Conservation (phyloP, 2,888 invertebrate species). For the Caenorhabditis doughertyi region DNA sequence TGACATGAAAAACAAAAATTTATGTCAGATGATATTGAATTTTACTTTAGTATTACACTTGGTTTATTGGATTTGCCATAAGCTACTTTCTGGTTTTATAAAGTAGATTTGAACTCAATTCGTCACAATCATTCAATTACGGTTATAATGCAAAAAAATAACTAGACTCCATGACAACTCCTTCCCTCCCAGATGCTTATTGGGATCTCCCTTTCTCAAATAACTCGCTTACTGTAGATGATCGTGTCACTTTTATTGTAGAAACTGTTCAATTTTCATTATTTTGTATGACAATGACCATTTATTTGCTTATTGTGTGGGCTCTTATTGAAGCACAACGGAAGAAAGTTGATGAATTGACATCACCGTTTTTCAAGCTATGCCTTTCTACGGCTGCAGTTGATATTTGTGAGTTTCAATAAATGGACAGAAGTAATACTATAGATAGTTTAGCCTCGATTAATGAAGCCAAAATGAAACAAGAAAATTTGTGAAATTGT, state of each 20-base stretch:
- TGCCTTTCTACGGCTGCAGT: conserved; percentile 47
- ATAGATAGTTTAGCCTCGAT: no score
- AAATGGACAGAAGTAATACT: no score
- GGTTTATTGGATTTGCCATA: background rate
- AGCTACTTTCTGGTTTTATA: background rate
- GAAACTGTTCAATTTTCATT: conserved; percentile 44
- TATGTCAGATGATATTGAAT: conserved; percentile 13
- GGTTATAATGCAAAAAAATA: no score
- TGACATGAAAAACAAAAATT: conserved; percentile 6
- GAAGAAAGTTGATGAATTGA: conserved; percentile 38
- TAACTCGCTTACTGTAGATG: conserved; percentile 43
- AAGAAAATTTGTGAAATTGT: no score
- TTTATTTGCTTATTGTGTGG: conserved; percentile 43
- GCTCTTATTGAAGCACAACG: conserved; percentile 46
- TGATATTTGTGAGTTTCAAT: conserved; percentile 59
- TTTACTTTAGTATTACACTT: no score
- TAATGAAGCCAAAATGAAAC: no score
- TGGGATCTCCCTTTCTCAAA: conserved; percentile 20
- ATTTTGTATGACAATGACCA: conserved; percentile 47
- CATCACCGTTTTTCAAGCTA: conserved; percentile 57
- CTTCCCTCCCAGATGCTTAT: no score
- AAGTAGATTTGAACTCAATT: background rate
- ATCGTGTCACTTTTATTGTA: conserved; percentile 19
- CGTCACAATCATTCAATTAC: no score
- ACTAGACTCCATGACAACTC: no score